Base-by-base conservation (phyloP, 2,888 invertebrate species). In the Chymomyza amoena region DNA sequence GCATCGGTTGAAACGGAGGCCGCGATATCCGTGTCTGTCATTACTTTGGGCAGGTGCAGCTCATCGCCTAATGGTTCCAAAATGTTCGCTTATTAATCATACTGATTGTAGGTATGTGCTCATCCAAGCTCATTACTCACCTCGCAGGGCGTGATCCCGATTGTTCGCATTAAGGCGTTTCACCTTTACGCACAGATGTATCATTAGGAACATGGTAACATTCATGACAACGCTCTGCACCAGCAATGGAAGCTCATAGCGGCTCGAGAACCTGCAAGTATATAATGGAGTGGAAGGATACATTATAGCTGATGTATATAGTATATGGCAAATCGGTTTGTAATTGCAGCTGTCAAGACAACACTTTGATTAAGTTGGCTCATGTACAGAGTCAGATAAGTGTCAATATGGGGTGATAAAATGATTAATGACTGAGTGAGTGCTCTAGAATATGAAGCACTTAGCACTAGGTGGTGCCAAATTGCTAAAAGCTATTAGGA, bases 201-300 rank as follows among this genome's bases (percentile, higher is more conserved):
- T 96, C 97, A 99, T 97, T 68, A 95, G 93, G 92, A 98, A 94
- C 99, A 99, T 99, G 79, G 97, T 96, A 69, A 96, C 90, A 90
- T 97, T 98, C 99, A 99, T 99, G 69, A 99, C 95, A 90, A 99
- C 94, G 93, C 99, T 99, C 93, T 99, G 99, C 73, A 97, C 94
- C 81, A 99, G 94, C 77, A 99, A 93, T 69, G 99, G 99, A 90
- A 96, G 93, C 93, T 99, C 99, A 93, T 97, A 99, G 80, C 96
- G 96, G 92, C 97, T 98, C 78, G 99, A 99, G 94, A 99, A 99
- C 99, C 99, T 99, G 92, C 57, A 94, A 93, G 73, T 76, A 82
- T 75, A 79, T 74, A 76, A 6, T 4, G 28, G 32, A 70, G 61
- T 25, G 66, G 54, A 64, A 65, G 61, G 61, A 28, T 15, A 32